Evolutionary conservation across 2,888 invertebrate species (phyloP).

Genomic region (Lasioglossum calceatum): DNA sequence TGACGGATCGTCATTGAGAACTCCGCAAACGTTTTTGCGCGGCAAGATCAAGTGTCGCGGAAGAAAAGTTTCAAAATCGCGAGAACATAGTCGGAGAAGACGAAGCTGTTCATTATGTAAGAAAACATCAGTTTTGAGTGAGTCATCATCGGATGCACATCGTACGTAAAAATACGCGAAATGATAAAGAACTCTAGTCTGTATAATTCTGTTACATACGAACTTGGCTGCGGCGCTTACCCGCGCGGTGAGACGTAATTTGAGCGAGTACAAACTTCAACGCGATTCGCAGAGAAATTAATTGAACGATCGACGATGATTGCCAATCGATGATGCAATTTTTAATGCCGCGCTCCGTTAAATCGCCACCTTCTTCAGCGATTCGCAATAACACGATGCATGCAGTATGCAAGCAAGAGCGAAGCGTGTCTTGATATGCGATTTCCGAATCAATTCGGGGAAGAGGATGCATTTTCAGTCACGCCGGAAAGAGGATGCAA

Average conservation of each 20-base stretch:
- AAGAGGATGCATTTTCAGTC: conserved; percentile 42
- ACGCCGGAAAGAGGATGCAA: conserved; percentile 62
- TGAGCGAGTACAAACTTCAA: not conserved
- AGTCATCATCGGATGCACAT: conserved; percentile 46
- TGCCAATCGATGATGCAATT: conserved; percentile 14
- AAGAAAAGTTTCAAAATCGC: not conserved
- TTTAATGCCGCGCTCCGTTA: not conserved
- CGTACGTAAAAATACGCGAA: conserved; percentile 21
- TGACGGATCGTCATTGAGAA: not conserved
- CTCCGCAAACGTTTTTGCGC: not conserved
- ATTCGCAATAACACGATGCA: not conserved
- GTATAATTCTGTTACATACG: not conserved
- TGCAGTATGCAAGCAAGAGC: not conserved
- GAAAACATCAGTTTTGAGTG: conserved; percentile 55
- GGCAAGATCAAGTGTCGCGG: not conserved
- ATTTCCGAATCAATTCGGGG: conserved; percentile 60
- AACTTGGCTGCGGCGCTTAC: not conserved
- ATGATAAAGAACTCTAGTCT: conserved; percentile 34
- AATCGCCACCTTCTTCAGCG: not conserved
- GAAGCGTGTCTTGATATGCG: conserved; percentile 36
- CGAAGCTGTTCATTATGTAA: conserved; percentile 52
- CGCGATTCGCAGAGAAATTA: conserved; percentile 1
- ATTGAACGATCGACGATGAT: conserved; percentile 8
- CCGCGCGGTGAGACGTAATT: not conserved
- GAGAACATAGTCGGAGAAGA: conserved; percentile 30